Evolutionary conservation across 2,888 invertebrate genomes (phyloP), one percentile per base, ranked within the genome.

Genomic region (Drosophila imparisetae): DNA sequence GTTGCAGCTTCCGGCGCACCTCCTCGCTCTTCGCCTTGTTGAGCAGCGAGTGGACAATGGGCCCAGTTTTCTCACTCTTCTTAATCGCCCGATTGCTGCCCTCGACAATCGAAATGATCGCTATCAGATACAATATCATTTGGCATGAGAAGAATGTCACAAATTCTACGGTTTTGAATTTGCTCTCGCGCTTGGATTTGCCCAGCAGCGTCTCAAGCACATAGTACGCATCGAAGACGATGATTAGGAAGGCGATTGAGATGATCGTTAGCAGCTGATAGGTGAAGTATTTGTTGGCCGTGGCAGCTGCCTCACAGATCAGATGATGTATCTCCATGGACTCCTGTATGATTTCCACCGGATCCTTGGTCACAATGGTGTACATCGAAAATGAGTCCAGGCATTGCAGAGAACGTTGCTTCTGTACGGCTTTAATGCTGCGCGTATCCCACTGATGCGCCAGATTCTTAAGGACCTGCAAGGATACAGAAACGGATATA

Each of bases 201-300:
- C 92, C 93, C 66, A 93, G 68, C 15, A 93, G 71, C 0, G 92
- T 92, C 57, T 93, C 93, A 53, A 93, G 73, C 4, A 93, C 92
- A 64, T 93, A 93, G 53, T 93, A 93, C 0, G 93, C 93, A 91
- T 93, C 93, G 29, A 93, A 93, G n/a, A 93, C 92, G 52, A 93
- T 93, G 57, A 93, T 93, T 3, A 93, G 75, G 75, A 93, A 93
- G 8, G 93, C 92, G 63, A 93, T 93, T 10, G 92, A 91, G 5
- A 93, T 91, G 54, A 93, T 93, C 11, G 93, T 93, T 50, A 93
- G 68, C 30, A 93, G 80, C 70, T 93, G 93, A 65, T 93, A 92
- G 48, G 93, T 92, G 36, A 93, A 93, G 72, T 93, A 93, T 75
- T 93, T 92, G 79, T 93, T 93, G 3, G 92, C 92, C n/a, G 92